A percentile compares a stretch with the other conserved stretches of the same genome.
Conservation (phyloP, 2,113 vertebrate species). For the Cercocebus atys region DNA sequence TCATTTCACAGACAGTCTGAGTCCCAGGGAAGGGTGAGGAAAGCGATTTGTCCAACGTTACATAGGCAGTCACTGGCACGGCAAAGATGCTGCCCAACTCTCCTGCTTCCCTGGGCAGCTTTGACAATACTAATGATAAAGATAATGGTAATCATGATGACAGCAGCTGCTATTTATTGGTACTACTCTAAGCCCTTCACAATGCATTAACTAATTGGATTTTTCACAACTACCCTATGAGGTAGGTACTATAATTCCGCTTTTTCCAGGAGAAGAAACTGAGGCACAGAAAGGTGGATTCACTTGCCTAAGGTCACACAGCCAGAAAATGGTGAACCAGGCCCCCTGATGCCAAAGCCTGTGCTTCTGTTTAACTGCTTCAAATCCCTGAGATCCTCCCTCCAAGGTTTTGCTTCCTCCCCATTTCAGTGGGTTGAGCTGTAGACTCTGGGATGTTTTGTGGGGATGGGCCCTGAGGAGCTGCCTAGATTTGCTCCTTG, state of each 20-base stretch:
- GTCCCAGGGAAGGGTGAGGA: background rate
- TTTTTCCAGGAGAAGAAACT: constrained; percentile 6
- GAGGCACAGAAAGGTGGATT: background rate
- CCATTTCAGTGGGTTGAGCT: background rate
- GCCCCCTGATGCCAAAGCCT: background rate
- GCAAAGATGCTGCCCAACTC: background rate
- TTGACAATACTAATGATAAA: background rate
- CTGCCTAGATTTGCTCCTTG: background rate
- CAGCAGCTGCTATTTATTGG: background rate
- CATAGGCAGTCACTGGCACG: background rate
- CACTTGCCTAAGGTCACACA: background rate
- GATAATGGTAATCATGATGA: background rate
- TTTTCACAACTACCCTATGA: constrained; percentile 1
- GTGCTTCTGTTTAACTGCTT: background rate
- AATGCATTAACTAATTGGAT: background rate
- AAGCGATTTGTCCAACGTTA: background rate
- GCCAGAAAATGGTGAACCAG: background rate
- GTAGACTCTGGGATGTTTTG: background rate
- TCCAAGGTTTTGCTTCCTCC: background rate
- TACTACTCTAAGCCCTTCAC: background rate
- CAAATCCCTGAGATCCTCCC: background rate
- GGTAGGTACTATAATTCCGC: background rate
- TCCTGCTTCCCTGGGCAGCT: background rate
- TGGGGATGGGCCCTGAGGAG: background rate
- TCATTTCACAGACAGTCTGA: background rate